Evolutionary conservation across 2,797 vertebrate genomes (phyloP).

Genomic region (Rhinella marina): DNA sequence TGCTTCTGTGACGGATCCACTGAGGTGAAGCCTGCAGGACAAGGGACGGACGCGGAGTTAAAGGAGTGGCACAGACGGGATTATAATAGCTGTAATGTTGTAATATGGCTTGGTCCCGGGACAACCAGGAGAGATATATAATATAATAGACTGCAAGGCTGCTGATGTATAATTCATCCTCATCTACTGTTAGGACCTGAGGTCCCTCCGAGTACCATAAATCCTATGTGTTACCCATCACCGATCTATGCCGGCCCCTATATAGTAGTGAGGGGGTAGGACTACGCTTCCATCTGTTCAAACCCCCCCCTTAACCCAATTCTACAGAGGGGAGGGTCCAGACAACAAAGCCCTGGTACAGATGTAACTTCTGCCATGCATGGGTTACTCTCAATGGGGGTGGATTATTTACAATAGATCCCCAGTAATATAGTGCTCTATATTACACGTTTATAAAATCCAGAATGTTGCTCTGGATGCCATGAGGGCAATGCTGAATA

Average conservation of each 20-base stretch:
- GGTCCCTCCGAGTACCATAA: background rate
- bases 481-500: constrained; percentile 36
- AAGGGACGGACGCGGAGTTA: background rate
- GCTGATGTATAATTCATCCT: background rate
- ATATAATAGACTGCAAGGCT: background rate
- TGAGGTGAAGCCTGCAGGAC: constrained; percentile 71
- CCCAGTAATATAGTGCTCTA: background rate
- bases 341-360: background rate
- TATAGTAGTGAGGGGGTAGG: background rate
- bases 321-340: constrained; percentile 5
- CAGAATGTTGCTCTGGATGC: no score
- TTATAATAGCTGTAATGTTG: no score
- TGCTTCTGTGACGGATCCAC: constrained; percentile 69
- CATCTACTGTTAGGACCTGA: background rate
- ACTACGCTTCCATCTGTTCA: constrained; percentile 51
- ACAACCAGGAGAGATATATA: no score
- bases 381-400: constrained; percentile 11
- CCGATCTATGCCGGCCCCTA: background rate
- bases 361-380: background rate
- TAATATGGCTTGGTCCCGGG: no score
- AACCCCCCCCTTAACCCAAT: background rate
- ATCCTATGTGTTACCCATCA: background rate
- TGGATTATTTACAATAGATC: background rate
- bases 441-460: background rate
- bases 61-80: background rate